phyloP scores from a whole-genome alignment of 2,888 invertebrate genomes.

The Spilarctia lutea region DNA sequence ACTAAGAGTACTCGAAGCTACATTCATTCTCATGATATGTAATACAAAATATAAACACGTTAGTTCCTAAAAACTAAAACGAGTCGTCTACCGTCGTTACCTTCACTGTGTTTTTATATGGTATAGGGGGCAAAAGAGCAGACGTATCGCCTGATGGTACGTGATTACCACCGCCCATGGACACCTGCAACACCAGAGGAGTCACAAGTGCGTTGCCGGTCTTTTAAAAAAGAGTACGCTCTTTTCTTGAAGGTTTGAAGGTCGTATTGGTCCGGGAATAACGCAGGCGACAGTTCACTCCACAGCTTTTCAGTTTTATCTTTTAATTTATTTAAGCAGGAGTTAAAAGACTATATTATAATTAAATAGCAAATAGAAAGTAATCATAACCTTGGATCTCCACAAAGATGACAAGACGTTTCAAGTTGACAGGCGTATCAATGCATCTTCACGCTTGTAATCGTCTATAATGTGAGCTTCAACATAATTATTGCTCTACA shows the following conservation, averaged over 20 bases:
- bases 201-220: no score
- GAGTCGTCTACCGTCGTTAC: neutral
- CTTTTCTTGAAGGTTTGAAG: no score
- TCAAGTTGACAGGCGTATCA: constrained; percentile 58
- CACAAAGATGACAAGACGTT: constrained; percentile 40
- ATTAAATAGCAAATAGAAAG: constrained; percentile 3
- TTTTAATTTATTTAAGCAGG: neutral
- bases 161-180: no score
- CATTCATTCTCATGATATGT: neutral
- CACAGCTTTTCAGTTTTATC: no score
- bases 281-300: no score
- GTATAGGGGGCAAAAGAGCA: no score
- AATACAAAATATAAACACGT: neutral
- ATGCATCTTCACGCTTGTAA: constrained; percentile 57
- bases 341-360: neutral
- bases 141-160: no score
- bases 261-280: no score
- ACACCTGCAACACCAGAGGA: no score
- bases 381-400: constrained; percentile 18
- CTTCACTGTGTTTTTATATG: neutral
- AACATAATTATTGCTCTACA: constrained; percentile 57
- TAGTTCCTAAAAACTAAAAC: neutral
- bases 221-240: no score
- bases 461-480: constrained; percentile 55
- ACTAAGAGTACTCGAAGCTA: neutral